These are phyloP conservation scores for Sesamia inferens DNA, from an alignment of 2,888 invertebrate genomes.

Conservation along the genomic window DNA sequence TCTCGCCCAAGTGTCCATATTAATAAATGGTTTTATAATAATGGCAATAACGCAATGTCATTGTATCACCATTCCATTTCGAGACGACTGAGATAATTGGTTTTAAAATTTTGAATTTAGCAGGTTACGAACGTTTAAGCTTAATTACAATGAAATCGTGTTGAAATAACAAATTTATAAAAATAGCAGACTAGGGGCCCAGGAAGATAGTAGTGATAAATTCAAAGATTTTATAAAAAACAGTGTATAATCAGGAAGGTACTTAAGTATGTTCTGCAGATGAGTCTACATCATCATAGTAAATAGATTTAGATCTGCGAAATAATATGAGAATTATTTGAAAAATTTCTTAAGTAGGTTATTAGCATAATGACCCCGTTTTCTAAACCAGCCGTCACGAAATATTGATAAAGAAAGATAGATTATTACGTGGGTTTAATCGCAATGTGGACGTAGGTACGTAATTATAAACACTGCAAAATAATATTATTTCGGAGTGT, in stretches of 20 bases:
- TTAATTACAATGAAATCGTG: too few species aligned
- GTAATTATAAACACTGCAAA: neutral
- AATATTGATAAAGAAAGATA: neutral
- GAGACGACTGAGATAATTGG: too few species aligned
- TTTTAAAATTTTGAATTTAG: too few species aligned
- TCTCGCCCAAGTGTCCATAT: too few species aligned
- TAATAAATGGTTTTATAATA: too few species aligned
- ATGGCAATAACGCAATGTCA: too few species aligned
- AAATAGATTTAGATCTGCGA: neutral
- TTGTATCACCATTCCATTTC: too few species aligned
- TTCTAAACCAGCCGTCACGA: conserved; percentile 11
- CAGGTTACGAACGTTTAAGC: too few species aligned
- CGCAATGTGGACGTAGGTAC: too few species aligned
- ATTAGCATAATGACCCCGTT: conserved; percentile 30
- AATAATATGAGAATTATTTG: neutral
- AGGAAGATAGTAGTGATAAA: neutral
- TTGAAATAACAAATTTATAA: too few species aligned
- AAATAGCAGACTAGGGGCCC: too few species aligned
- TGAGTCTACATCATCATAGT: neutral
- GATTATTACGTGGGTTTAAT: neutral
- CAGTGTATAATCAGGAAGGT: neutral
- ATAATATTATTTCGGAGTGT: neutral
- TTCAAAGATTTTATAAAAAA: conserved; percentile 1
- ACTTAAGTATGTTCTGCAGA: neutral
- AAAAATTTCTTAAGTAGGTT: conserved; percentile 17